These are phyloP conservation scores for Operophtera brumata DNA, from an alignment of 2,888 invertebrate species.

Conservation along the genomic window DNA sequence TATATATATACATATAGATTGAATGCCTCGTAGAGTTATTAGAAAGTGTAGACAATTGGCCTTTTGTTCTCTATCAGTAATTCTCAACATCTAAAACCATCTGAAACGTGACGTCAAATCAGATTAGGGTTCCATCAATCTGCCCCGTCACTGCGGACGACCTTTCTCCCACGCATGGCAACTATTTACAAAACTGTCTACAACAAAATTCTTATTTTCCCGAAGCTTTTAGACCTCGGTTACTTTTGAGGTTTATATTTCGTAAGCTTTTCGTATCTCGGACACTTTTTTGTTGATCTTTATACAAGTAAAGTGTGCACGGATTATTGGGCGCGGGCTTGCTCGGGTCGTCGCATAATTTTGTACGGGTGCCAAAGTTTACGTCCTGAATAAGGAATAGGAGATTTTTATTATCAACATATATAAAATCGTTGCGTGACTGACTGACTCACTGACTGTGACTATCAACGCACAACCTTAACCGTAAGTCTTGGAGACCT, in stretches of 20 bases:
- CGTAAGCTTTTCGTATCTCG: constrained; percentile 1
- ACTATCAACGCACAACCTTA: too few relatives aligned
- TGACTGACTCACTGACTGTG: too few relatives aligned
- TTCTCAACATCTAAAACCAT: not conserved
- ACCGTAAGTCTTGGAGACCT: too few relatives aligned
- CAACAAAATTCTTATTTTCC: constrained; percentile 12
- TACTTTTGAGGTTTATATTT: not conserved
- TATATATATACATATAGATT: too few relatives aligned
- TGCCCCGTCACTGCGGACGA: constrained; percentile 14
- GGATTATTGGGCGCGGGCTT: constrained; percentile 9
- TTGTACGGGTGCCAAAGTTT: constrained; percentile 25
- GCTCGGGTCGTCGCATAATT: constrained; percentile 25
- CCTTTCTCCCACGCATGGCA: constrained; percentile 11
- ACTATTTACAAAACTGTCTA: constrained; percentile 5
- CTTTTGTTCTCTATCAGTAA: not conserved
- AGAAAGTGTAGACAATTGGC: too few relatives aligned
- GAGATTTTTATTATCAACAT: constrained; percentile 23
- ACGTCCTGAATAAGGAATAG: constrained; percentile 21
- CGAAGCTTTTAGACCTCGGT: not conserved
- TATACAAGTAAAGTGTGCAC: constrained; percentile 9
- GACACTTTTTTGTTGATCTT: constrained; percentile 16
- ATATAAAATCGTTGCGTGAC: too few relatives aligned
- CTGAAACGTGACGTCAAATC: not conserved
- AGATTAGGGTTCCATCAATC: constrained; percentile 10
- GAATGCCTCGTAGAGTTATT: too few relatives aligned